phyloP scores from a whole-genome alignment of 2,888 invertebrate species.

The Polylopha cassiicola region DNA sequence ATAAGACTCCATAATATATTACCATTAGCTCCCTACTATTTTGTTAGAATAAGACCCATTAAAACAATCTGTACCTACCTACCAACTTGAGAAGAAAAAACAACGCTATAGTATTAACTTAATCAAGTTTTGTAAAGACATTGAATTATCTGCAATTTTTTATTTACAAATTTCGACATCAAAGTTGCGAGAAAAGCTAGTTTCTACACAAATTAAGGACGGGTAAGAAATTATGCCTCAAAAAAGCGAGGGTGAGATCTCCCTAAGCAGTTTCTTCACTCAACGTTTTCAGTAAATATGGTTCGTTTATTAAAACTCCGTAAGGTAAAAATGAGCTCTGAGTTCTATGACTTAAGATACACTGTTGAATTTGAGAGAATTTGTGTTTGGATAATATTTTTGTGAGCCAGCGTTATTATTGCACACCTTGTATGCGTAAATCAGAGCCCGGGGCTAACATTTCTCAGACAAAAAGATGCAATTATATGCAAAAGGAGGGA shows the following conservation, averaged over 20 bases:
- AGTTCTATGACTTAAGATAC: slow-evolving; percentile 32
- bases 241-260: slow-evolving; percentile 62
- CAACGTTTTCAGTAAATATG: slow-evolving; percentile 69
- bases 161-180: slow-evolving; percentile 17
- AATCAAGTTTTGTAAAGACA: background rate
- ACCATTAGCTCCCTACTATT: too few relatives aligned
- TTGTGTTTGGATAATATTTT: slow-evolving; percentile 61
- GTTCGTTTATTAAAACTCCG: slow-evolving; percentile 34
- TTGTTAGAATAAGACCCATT: too few relatives aligned
- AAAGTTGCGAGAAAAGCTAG: slow-evolving; percentile 27
- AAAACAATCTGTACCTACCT: too few relatives aligned
- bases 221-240: slow-evolving; percentile 61
- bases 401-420: slow-evolving; percentile 70
- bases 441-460: slow-evolving; percentile 70
- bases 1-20: too few relatives aligned
- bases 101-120: too few relatives aligned
- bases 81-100: too few relatives aligned
- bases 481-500: slow-evolving; percentile 67
- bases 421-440: slow-evolving; percentile 78
- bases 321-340: slow-evolving; percentile 45
- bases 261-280: slow-evolving; percentile 69
- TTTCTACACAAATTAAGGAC: slow-evolving; percentile 74
- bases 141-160: slow-evolving; percentile 14
- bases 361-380: slow-evolving; percentile 32
- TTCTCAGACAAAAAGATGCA: slow-evolving; percentile 74